Evolutionary conservation across 2,113 vertebrate genomes (phyloP).

Genomic region (Eulacestoma nigropectus): DNA sequence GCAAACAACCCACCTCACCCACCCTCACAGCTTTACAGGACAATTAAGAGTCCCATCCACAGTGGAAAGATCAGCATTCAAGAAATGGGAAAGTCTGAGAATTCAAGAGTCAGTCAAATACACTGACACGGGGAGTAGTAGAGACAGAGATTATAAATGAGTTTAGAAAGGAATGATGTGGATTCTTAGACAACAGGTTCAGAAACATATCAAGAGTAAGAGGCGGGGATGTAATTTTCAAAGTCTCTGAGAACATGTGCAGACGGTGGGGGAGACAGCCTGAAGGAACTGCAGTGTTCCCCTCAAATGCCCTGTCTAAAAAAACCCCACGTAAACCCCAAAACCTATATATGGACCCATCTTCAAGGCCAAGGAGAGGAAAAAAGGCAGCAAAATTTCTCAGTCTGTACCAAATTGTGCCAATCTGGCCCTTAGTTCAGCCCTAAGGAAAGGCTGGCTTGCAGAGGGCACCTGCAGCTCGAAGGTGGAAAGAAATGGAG

Average conservation of each 20-base stretch:
- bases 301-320: accelerated
- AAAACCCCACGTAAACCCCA: background rate
- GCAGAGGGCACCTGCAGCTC: background rate
- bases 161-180: background rate
- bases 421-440: accelerated
- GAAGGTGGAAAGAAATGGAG: background rate
- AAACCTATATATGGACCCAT: accelerated
- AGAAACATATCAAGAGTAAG: background rate
- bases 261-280: too few species aligned
- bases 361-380: background rate
- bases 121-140: accelerated
- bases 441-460: background rate
- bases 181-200: background rate
- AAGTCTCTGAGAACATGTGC: accelerated
- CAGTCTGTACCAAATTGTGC: background rate
- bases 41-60: accelerated
- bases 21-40: background rate
- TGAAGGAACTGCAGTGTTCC: background rate
- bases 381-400: background rate
- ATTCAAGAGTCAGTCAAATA: background rate
- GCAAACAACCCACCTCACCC: background rate
- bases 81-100: background rate
- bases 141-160: background rate
- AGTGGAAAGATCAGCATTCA: background rate
- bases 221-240: too few species aligned